These are phyloP conservation scores for Pangasianodon hypophthalmus DNA, from an alignment of 2,113 vertebrate species.

Conservation along the genomic window DNA sequence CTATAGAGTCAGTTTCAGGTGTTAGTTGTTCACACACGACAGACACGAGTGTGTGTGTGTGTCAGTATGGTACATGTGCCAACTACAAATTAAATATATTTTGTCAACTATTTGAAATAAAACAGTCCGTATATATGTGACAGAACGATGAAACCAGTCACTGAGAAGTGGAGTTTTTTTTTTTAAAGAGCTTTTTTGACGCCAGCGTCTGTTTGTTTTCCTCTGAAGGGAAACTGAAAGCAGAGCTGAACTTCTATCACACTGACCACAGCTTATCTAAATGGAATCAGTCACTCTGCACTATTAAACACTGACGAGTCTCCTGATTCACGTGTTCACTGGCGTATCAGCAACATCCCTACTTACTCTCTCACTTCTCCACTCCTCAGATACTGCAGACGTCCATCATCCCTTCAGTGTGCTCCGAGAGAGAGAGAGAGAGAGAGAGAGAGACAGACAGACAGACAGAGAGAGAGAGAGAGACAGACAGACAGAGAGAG, in stretches of 20 bases:
- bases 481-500: not conserved
- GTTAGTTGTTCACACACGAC: too few species aligned
- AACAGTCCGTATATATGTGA: not conserved
- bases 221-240: constrained; percentile 11
- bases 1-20: too few species aligned
- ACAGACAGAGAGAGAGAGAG: constrained; percentile 72
- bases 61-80: not conserved
- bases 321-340: not conserved
- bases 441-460: not conserved
- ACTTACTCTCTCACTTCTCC: constrained; percentile 40
- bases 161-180: not conserved
- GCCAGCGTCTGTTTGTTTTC: constrained; percentile 7
- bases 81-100: not conserved
- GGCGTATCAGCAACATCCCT: constrained; percentile 28
- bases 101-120: not conserved
- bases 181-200: not conserved
- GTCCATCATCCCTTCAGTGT: constrained; percentile 18
- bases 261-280: constrained; percentile 50
- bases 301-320: constrained; percentile 38
- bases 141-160: not conserved
- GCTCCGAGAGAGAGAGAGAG: not conserved
- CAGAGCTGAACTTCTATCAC: constrained; percentile 31
- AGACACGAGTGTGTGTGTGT: too few species aligned
- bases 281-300: constrained; percentile 51
- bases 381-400: constrained; percentile 36